Evolutionary conservation across 2,888 invertebrate species (phyloP).

Genomic region (Trachelus troglodyta): DNA sequence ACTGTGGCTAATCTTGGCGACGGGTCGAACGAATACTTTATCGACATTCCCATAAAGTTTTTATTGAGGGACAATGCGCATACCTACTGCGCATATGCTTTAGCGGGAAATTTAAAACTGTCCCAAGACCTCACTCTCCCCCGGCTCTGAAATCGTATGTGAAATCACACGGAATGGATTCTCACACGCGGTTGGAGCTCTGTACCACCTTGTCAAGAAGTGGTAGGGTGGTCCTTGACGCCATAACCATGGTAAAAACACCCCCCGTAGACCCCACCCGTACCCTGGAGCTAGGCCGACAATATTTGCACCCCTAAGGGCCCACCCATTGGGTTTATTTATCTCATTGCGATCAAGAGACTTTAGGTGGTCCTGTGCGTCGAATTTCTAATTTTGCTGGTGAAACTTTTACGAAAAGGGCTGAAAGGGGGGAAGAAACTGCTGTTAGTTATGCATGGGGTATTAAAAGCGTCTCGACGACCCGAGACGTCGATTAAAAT

Average conservation of each 20-base stretch:
- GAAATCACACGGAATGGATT: constrained; percentile 62
- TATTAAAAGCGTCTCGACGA: too few species aligned
- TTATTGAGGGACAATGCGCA: too few species aligned
- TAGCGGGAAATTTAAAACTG: constrained; percentile 2
- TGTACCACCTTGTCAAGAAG: constrained; percentile 53
- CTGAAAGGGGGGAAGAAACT: too few species aligned
- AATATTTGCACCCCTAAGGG: constrained; percentile 19
- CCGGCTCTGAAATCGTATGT: constrained; percentile 40
- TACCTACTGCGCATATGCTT: not conserved
- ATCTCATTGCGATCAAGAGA: constrained; percentile 41
- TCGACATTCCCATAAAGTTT: too few species aligned
- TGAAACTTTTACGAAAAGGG: too few species aligned
- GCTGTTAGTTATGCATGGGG: too few species aligned
- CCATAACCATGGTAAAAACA: constrained; percentile 14
- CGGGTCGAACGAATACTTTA: too few species aligned
- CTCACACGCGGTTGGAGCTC: constrained; percentile 62
- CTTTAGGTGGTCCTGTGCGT: constrained; percentile 47
- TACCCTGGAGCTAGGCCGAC: too few species aligned
- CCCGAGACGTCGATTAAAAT: too few species aligned
- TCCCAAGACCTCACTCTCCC: not conserved
- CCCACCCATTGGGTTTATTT: constrained; percentile 57
- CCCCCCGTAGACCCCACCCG: constrained; percentile 25
- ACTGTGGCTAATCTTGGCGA: too few species aligned
- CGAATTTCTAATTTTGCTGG: too few species aligned
- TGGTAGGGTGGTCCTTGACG: constrained; percentile 37